Evolutionary conservation across 2,888 invertebrate genomes (phyloP).

Genomic region (Temnothorax unifasciatus): DNA sequence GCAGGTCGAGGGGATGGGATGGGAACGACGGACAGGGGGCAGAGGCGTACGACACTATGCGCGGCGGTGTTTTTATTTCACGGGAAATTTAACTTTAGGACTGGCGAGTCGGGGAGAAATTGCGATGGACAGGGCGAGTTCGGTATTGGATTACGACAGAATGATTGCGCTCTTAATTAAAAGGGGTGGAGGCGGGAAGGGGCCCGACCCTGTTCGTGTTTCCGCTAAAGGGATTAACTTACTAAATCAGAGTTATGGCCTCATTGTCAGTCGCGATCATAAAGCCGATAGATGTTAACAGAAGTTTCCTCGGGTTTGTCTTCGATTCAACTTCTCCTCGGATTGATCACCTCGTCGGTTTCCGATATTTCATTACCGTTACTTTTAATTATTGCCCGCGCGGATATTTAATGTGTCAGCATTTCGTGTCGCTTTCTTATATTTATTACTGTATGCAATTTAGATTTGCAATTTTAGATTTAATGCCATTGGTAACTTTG

Average conservation of each 20-base stretch:
- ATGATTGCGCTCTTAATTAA: constrained; percentile 77
- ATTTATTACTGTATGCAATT: neutral
- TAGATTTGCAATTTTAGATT: constrained; percentile 19
- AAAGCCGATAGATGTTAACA: constrained; percentile 59
- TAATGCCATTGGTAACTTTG: neutral
- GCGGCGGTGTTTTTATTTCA: constrained; percentile 59
- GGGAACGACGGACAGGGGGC: constrained; percentile 4
- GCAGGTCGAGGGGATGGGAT: neutral
- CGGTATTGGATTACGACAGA: constrained; percentile 76
- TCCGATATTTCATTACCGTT: constrained; percentile 29
- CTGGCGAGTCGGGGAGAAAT: constrained; percentile 52
- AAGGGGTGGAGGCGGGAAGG: constrained; percentile 51
- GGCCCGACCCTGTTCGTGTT: constrained; percentile 58
- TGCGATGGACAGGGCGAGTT: constrained; percentile 64
- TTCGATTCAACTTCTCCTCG: constrained; percentile 29
- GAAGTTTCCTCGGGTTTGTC: constrained; percentile 46
- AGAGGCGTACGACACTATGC: constrained; percentile 54
- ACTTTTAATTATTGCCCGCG: constrained; percentile 15
- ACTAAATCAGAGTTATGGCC: constrained; percentile 67
- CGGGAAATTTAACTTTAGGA: constrained; percentile 68
- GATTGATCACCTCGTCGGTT: constrained; percentile 32
- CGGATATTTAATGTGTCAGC: constrained; percentile 27
- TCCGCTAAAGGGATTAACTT: constrained; percentile 69
- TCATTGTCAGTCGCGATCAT: constrained; percentile 70
- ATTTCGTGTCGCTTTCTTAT: neutral